Conservation (phyloP, 1,140 invertebrate species). For the Fopius arisanus region DNA sequence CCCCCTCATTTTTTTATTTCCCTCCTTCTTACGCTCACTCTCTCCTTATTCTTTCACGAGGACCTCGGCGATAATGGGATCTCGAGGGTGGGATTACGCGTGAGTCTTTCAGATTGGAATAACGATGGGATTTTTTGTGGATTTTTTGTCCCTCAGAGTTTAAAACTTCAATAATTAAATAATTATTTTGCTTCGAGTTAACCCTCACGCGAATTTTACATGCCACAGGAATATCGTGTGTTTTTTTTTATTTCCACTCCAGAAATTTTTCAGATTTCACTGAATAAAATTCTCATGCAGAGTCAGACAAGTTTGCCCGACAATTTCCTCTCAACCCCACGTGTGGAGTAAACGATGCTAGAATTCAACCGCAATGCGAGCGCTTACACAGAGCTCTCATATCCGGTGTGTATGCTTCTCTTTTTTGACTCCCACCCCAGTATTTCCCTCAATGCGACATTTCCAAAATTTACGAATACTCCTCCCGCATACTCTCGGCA, state of each 20-base stretch:
- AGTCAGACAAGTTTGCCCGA: constrained; percentile 24
- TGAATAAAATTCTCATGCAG: background rate
- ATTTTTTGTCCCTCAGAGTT: background rate
- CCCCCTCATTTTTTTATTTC: background rate
- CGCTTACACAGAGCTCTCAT: background rate
- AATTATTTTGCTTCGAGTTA: no score
- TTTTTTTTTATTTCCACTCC: background rate
- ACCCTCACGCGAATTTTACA: no score
- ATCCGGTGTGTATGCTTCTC: background rate
- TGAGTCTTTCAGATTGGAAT: background rate
- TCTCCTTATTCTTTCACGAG: background rate
- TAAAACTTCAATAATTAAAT: background rate
- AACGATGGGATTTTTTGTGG: background rate
- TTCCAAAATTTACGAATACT: background rate
- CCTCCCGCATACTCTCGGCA: background rate
- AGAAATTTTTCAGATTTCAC: background rate
- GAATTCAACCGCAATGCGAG: background rate
- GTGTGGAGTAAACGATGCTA: constrained; percentile 15
- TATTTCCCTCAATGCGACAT: constrained; percentile 2
- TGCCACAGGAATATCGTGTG: background rate
- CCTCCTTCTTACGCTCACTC: no score
- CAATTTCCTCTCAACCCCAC: constrained; percentile 16
- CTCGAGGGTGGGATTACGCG: constrained; percentile 15
- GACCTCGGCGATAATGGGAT: constrained; percentile 14
- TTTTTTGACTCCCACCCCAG: background rate